A percentile compares a stretch with the other conserved stretches of the same genome.
Evolutionary conservation across 2,113 vertebrate species (phyloP).

Genomic region (Sphyrna mokarran): DNA sequence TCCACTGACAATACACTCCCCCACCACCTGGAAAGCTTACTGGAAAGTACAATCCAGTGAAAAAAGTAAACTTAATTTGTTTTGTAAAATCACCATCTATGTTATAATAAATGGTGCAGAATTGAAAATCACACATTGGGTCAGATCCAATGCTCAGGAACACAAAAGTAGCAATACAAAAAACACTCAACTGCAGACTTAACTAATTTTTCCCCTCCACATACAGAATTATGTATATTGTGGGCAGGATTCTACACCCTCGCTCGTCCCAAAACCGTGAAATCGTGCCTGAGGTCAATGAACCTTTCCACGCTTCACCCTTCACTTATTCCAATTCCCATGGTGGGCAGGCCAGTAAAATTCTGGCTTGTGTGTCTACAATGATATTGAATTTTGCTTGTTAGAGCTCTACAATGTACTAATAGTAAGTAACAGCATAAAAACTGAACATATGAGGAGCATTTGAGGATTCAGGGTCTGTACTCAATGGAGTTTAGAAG

Average conservation of each 20-base stretch:
- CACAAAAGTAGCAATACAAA: background rate
- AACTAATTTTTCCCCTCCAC: background rate
- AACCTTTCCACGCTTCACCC: no score
- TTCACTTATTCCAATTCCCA: no score
- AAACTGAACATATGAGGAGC: no score
- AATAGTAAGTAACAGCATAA: background rate
- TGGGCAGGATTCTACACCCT: no score
- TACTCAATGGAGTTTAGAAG: no score
- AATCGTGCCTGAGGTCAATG: no score
- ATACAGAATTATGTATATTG: background rate
- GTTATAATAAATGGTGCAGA: background rate
- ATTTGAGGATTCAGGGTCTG: no score
- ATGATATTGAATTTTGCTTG: background rate
- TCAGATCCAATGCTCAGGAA: background rate
- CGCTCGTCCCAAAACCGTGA: no score
- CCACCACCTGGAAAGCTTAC: background rate
- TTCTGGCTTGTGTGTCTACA: background rate
- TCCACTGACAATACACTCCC: no score
- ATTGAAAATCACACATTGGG: background rate
- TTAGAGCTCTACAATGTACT: background rate
- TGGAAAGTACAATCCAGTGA: background rate
- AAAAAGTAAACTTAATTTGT: background rate
- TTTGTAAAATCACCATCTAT: background rate
- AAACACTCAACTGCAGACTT: background rate
- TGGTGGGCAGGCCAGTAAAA: no score